Evolutionary conservation across 2,113 vertebrate genomes (phyloP), one percentile per base, ranked within the genome.

Genomic region (Microtus montanus): DNA sequence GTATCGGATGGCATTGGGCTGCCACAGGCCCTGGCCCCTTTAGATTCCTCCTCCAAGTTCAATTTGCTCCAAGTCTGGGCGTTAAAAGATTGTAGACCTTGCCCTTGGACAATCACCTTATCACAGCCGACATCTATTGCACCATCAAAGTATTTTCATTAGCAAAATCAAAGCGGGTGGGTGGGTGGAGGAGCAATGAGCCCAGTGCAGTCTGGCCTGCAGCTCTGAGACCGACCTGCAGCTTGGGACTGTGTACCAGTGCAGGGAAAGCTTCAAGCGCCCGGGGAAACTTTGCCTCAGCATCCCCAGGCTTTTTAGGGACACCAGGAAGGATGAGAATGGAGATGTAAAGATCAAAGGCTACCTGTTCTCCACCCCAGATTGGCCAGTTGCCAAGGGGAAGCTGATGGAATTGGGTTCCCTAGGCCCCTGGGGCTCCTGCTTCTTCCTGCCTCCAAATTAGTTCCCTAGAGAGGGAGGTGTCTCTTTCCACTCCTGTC

Each of bases 111-210:
- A 93, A 71, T 97, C 96, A 97, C 96, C 95, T 98, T 97, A 97
- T 98, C 98, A 44, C 63, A 90, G 98, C 96, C 28, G 35, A 94
- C 97, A 98, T 97, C 98, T 98, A 79, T 33, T 95, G 96, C 97
- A 96, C 49, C 44, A 49, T 91, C 87, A 2, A 90, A 97, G 92
- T 86, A 75, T 97, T 98, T 98, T 66, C 97, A 89, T 49, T 95
- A 97, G 94, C 96, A 89, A 89, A 97, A 97, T 91, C 96, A 80
- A 86, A 93, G 61, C 35, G 54, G 52, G n/a, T 80, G 35, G 61
- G 35, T 49, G 52, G n/a, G 35, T 1, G 63, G 58, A 54, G 38
- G 86, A 6, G 15, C 85, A 92, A 82, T 10, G 94, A 85, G 10
- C 88, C 87, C 63, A 58, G 66, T 64, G 11, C 3, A 2, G 49